Conservation (phyloP, 1,140 invertebrate species). For the Chironomus striatipennis region DNA sequence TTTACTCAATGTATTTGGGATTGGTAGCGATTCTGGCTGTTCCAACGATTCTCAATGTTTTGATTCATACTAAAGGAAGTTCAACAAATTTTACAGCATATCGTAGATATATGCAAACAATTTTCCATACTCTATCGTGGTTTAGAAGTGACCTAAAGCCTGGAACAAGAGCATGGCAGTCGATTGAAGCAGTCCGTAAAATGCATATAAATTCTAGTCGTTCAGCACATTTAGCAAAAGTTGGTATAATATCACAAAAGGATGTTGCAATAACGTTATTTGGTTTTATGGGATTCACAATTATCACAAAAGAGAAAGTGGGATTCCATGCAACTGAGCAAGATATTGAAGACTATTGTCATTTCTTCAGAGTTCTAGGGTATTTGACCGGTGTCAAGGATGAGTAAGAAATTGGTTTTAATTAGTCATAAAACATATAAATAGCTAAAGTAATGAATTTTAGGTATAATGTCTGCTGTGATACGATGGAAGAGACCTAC, state of each 20-base stretch:
- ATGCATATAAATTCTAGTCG: slow-evolving; percentile 53
- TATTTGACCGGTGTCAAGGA: slow-evolving; percentile 74
- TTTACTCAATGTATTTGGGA: slow-evolving; percentile 50
- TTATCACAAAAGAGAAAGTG: slow-evolving; percentile 58
- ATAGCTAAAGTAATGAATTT: neutral
- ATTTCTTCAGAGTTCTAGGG: slow-evolving; percentile 78
- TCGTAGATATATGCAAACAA: slow-evolving; percentile 63
- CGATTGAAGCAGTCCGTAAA: slow-evolving; percentile 53
- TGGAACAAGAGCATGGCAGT: slow-evolving; percentile 49
- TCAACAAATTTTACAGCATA: slow-evolving; percentile 55
- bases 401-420: slow-evolving; percentile 27
- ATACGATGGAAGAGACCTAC: slow-evolving; percentile 33
- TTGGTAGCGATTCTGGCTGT: slow-evolving; percentile 53
- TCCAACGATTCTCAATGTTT: slow-evolving; percentile 51
- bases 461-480: slow-evolving; percentile 35
- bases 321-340: slow-evolving; percentile 43
- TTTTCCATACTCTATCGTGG: slow-evolving; percentile 64
- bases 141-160: slow-evolving; percentile 53
- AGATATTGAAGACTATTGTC: slow-evolving; percentile 54
- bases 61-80: slow-evolving; percentile 57
- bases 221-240: slow-evolving; percentile 39
- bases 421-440: neutral
- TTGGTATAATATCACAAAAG: slow-evolving; percentile 56
- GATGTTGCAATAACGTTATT: slow-evolving; percentile 80
- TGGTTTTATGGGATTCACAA: slow-evolving; percentile 71